Percentiles rank a stretch among this genome's conserved stretches.
phyloP scores from a whole-genome alignment of 1,140 invertebrate species.

The Anoplophora glabripennis region DNA sequence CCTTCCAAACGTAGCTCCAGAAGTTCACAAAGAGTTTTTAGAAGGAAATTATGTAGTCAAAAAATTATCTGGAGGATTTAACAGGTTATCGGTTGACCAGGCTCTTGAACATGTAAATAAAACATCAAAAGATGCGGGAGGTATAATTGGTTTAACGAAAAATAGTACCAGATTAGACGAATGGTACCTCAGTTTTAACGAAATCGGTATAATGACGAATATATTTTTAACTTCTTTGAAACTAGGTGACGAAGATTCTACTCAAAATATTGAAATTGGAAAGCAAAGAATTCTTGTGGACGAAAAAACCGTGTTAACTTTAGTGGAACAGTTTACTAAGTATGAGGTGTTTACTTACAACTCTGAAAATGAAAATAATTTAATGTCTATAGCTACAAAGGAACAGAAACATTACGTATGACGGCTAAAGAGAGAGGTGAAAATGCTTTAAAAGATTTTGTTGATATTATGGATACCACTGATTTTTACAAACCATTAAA shows the following conservation, averaged over 20 bases:
- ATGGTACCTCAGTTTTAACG: background rate
- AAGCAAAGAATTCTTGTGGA: background rate
- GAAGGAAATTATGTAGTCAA: constrained; percentile 12
- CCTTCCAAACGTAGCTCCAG: background rate
- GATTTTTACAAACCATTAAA: no score
- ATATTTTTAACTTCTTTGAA: background rate
- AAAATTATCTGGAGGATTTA: background rate
- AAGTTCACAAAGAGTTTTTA: constrained; percentile 1
- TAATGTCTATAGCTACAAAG: background rate
- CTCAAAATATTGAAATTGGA: constrained; percentile 2
- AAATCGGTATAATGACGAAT: background rate
- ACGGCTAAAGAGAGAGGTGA: background rate
- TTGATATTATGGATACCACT: background rate
- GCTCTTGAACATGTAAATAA: constrained; percentile 12
- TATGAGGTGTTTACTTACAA: background rate
- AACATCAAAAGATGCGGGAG: constrained; percentile 8
- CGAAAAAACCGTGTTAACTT: background rate
- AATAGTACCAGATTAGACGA: constrained; percentile 13
- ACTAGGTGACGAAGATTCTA: background rate
- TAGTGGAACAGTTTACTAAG: background rate
- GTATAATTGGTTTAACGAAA: constrained; percentile 8
- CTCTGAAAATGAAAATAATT: background rate
- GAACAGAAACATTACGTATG: background rate
- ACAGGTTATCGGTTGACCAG: constrained; percentile 6
- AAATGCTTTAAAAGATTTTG: background rate